Base-by-base conservation (phyloP, 2,113 vertebrate genomes). In the Acrocephalus kingi region DNA sequence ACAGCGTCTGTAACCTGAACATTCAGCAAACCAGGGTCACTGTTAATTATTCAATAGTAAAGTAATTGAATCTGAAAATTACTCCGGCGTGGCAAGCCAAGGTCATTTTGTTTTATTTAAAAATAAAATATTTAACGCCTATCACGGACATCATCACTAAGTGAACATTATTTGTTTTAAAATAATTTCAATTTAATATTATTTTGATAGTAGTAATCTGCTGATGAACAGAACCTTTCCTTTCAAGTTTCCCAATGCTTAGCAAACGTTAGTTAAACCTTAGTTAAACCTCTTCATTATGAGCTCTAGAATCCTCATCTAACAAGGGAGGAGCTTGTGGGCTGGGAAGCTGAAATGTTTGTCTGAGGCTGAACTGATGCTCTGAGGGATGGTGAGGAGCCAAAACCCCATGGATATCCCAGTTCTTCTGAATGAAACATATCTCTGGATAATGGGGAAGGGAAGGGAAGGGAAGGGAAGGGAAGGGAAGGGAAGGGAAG, bases 41-140 rank as follows among this genome's bases (percentile, higher is more conserved):
- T 33, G 33, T 95, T 93, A 94, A 94, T 95, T 95, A 94, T 92
- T 91, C 87, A 95, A 7, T 1, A 84, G 74, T 31, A 80, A 86
- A 92, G 82, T 63, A 91, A 94, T 67, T 90, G 54, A 73, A 54
- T 87, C 46, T 83, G 78, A 82, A 95, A 91, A 91, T 58, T 73
- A 73, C 7, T 83, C 48, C 54, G 45, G 74, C 45, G 54, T 59
- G 59, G 63, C 55, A 69, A 80, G 73, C 31, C 92, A 83, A 96
- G 94, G 90, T 83, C 84, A 35, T 37, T 68, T 49, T 22, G 46
- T 72, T 90, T 90, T 25, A 85, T 75, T 79, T 84, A 31, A 87
- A 87, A 82, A 63, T 67, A 43, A 94, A 87, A 72, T 82, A 82
- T 61, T 78, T 75, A 94, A 68, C 61, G 48, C 35, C 41, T 63